Base-by-base conservation (phyloP, 2,113 vertebrate genomes). In the Sapayoa aenigma region DNA sequence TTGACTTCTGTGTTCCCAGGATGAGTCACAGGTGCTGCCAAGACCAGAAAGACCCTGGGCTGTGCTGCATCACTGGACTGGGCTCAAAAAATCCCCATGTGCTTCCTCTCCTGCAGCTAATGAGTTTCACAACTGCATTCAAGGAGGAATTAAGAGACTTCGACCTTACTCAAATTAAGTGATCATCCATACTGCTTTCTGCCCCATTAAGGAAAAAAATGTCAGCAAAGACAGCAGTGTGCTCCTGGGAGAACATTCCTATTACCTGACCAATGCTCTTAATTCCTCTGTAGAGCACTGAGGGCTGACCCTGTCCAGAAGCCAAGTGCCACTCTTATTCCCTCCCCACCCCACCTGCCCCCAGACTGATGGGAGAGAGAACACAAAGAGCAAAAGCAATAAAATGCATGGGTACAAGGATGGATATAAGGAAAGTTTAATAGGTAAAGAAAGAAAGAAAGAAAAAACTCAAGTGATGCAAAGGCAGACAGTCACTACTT, bases 241-340 rank as follows among this genome's bases (percentile, higher is more conserved):
- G 39, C 12, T 59, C 39, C 39, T 44, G 58, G 30, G 31, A 82
- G 42, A 87, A 17, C 14, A 78, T 21, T 44, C 27, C 79, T n/a
- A 8, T 67, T 33, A 35, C 25, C 19, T 37, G 37, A 4, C 23
- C 52, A 39, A 8, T n/a, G 25, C 17, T 73, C 33, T 19, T 39
- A 52, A 1, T 39, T 46, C 17, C 53, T 49, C 65, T 23, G 15
- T 17, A 22, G 37, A 49, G 37, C 3, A 0, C 15, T 35, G 21
- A 19, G 27, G 59, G 31, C 27, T 63, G 27, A 69, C 19, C 53
- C 31, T 68, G 35, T 35, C 21, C 25, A 67, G 46, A 18, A 74
- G 46, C 20, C 39, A 67, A 31, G 33, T 1, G 0, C 16, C 11
- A 37, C 33, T 18, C 84, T 71, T 0, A 1, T 44, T n/a, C 16